Evolutionary conservation across 2,888 invertebrate species (phyloP).

Genomic region (Melitaea athalia): DNA sequence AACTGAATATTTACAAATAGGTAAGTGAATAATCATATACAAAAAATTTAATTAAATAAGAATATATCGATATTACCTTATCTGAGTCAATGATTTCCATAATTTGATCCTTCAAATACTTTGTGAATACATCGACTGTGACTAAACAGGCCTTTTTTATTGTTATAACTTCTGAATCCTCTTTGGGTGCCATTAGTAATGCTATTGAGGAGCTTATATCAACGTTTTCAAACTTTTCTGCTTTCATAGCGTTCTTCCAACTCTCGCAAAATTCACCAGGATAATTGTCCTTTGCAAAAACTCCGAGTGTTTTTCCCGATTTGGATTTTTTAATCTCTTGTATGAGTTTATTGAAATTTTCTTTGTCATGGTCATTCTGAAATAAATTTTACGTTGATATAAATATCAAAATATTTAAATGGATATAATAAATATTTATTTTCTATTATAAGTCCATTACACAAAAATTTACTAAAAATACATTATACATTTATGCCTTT

Average conservation of each 20-base stretch:
- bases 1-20: no score
- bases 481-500: background rate
- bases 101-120: constrained; percentile 97
- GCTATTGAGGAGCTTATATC: constrained; percentile 94
- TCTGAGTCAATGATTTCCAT: constrained; percentile 99
- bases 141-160: constrained; percentile 96
- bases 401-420: constrained; percentile 4
- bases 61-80: constrained; percentile 82
- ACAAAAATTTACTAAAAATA: background rate
- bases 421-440: background rate
- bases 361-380: constrained; percentile 94
- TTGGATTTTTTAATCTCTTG: constrained; percentile 93
- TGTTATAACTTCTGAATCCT: constrained; percentile 93
- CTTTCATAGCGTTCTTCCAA: constrained; percentile 91
- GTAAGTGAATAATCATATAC: no score
- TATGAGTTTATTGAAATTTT: constrained; percentile 90
- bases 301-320: constrained; percentile 93
- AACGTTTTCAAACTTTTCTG: constrained; percentile 90
- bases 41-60: background rate
- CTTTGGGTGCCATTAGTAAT: constrained; percentile 95
- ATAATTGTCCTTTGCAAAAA: constrained; percentile 96
- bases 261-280: constrained; percentile 96
- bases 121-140: constrained; percentile 97
- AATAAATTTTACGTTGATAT: constrained; percentile 32
- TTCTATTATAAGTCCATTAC: background rate